These are phyloP conservation scores for Cricetomys ansorgei DNA, from an alignment of 2,113 vertebrate genomes.

Conservation along the genomic window DNA sequence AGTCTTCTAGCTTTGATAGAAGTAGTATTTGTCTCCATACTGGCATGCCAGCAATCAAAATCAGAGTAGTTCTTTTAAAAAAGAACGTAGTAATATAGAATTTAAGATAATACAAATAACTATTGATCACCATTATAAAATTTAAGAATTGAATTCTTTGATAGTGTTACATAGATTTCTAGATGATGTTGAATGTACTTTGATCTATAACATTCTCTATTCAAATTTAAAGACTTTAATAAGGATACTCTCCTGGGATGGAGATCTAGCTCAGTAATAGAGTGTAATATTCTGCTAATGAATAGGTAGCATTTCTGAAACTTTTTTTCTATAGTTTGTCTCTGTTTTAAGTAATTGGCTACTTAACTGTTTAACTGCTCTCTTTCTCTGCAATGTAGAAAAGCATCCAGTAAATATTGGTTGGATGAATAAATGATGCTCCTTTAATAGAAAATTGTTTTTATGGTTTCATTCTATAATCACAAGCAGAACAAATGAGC, in stretches of 20 bases:
- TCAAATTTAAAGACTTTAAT: slow-evolving; percentile 46
- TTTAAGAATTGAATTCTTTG: slow-evolving; percentile 36
- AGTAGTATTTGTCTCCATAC: not conserved
- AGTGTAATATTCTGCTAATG: not conserved
- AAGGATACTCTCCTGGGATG: not conserved
- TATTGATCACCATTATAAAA: not conserved
- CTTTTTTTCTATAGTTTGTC: not conserved
- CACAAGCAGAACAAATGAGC: not conserved
- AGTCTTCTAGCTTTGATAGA: slow-evolving; percentile 74
- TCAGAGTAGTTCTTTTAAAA: not conserved
- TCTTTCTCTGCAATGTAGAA: not conserved
- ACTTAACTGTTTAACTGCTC: slow-evolving; percentile 28
- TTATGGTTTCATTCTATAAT: slow-evolving; percentile 18
- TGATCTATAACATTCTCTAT: not conserved
- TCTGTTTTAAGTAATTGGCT: slow-evolving; percentile 19
- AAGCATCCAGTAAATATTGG: slow-evolving; percentile 33
- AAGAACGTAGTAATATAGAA: not conserved
- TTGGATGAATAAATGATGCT: slow-evolving; percentile 7
- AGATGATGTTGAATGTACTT: not conserved
- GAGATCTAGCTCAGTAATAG: not conserved
- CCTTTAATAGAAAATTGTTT: slow-evolving; percentile 26
- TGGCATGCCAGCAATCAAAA: slow-evolving; percentile 1
- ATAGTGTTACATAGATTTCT: slow-evolving; percentile 1
- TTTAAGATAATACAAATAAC: slow-evolving; percentile 23
- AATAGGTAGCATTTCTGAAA: not conserved